Conservation (phyloP, 1,140 invertebrate genomes). For the Nephotettix cincticeps region DNA sequence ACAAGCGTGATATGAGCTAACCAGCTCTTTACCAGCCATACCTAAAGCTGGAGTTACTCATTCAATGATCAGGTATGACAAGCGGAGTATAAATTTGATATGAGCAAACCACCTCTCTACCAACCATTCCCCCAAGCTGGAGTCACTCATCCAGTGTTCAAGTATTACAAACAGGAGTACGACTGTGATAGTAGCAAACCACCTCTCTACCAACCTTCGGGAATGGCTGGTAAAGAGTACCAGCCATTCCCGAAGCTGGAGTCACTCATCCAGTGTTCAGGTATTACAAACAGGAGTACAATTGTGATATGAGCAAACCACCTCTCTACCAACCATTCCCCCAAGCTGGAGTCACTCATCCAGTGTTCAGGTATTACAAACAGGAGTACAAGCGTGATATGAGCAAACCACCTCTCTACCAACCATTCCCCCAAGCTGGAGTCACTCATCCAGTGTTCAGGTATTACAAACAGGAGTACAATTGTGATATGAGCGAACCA, state of each 20-base stretch:
- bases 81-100: constrained; percentile 68
- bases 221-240: too few species aligned
- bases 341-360: constrained; percentile 71
- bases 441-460: too few species aligned
- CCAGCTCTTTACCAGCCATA: constrained; percentile 79
- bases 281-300: constrained; percentile 40
- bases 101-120: constrained; percentile 73
- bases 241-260: constrained; percentile 75
- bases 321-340: constrained; percentile 74
- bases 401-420: constrained; percentile 73
- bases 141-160: constrained; percentile 69
- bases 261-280: too few species aligned
- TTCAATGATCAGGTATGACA: too few species aligned
- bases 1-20: constrained; percentile 65
- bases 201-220: constrained; percentile 76
- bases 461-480: constrained; percentile 67
- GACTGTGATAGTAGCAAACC: constrained; percentile 70
- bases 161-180: constrained; percentile 59
- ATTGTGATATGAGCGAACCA: constrained; percentile 70
- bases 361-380: constrained; percentile 67
- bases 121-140: constrained; percentile 75
- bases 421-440: constrained; percentile 70
- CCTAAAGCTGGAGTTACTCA: constrained; percentile 70
- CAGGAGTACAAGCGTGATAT: too few species aligned
- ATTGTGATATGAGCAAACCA: too few species aligned